Evolutionary conservation across 2,888 invertebrate genomes (phyloP).

Genomic region (Cephonodes hylas): DNA sequence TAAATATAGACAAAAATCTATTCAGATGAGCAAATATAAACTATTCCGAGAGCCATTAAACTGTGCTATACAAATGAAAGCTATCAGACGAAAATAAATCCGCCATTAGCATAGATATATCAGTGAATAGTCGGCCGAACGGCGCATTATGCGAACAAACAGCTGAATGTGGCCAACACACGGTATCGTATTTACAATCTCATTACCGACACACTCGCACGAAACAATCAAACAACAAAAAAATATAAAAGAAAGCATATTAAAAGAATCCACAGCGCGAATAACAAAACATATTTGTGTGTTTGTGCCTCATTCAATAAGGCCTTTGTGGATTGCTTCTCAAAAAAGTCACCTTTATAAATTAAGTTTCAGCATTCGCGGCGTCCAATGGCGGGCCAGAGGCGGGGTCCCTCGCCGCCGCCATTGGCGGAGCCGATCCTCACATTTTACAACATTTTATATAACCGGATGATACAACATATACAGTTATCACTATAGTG

Average conservation of each 20-base stretch:
- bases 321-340: constrained; percentile 73
- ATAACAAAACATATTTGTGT: constrained; percentile 79
- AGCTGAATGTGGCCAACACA: constrained; percentile 31
- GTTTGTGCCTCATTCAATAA: constrained; percentile 74
- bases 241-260: constrained; percentile 58
- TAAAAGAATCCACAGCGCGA: constrained; percentile 67
- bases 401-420: constrained; percentile 50
- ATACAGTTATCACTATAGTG: constrained; percentile 76
- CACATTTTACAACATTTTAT: constrained; percentile 78
- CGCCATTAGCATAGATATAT: constrained; percentile 1
- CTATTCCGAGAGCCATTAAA: background rate
- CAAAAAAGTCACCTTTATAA: constrained; percentile 80
- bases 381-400: constrained; percentile 57
- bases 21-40: background rate
- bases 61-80: background rate
- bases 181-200: constrained; percentile 44
- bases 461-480: constrained; percentile 80
- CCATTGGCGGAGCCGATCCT: constrained; percentile 58
- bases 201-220: constrained; percentile 35
- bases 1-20: background rate
- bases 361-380: constrained; percentile 71
- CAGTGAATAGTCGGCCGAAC: constrained; percentile 11
- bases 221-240: constrained; percentile 47
- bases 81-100: constrained; percentile 1
- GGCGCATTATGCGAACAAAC: constrained; percentile 30